phyloP scores from a whole-genome alignment of 92 coral and sea anemone species.

The Galaxea fascicularis region DNA sequence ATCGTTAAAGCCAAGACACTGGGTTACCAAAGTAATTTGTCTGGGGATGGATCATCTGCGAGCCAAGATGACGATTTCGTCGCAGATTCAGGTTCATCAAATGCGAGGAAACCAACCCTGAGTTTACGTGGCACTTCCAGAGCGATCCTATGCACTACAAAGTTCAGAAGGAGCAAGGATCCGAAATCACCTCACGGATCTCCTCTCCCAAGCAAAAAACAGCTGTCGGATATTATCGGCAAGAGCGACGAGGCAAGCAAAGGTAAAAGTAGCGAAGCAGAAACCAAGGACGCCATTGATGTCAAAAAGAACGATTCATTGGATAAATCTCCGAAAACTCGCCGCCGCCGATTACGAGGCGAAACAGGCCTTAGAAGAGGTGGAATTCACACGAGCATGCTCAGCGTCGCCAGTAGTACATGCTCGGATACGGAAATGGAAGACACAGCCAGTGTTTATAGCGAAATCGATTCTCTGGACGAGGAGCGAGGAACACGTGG shows the following conservation, averaged over 20 bases:
- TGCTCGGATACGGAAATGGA: constrained; percentile 81
- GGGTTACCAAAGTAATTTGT: neutral
- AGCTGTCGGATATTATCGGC: constrained; percentile 11
- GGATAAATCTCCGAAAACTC: constrained; percentile 3
- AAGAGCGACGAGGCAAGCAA: neutral
- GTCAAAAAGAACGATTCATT: neutral
- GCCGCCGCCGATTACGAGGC: constrained; percentile 38
- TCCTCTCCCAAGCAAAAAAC: constrained; percentile 42
- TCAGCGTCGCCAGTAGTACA: constrained; percentile 77
- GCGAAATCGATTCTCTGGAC: constrained; percentile 64
- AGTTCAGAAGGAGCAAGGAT: constrained; percentile 33
- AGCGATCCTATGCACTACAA: constrained; percentile 70
- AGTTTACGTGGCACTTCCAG: constrained; percentile 55
- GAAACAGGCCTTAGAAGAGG: constrained; percentile 41
- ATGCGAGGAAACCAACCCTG: neutral
- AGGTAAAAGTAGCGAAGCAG: neutral
- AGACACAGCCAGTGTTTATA: constrained; percentile 63
- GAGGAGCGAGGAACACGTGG: constrained; percentile 57
- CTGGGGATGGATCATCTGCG: constrained; percentile 2
- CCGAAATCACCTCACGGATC: constrained; percentile 40
- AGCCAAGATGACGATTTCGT: neutral
- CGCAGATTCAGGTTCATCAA: neutral
- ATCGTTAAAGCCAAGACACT: neutral
- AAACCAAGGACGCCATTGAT: neutral
- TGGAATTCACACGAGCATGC: constrained; percentile 81